Percentiles rank a stretch among this genome's conserved stretches.
Conservation (phyloP, 1,140 invertebrate genomes). For the Thaumetopoea pityocampa region DNA sequence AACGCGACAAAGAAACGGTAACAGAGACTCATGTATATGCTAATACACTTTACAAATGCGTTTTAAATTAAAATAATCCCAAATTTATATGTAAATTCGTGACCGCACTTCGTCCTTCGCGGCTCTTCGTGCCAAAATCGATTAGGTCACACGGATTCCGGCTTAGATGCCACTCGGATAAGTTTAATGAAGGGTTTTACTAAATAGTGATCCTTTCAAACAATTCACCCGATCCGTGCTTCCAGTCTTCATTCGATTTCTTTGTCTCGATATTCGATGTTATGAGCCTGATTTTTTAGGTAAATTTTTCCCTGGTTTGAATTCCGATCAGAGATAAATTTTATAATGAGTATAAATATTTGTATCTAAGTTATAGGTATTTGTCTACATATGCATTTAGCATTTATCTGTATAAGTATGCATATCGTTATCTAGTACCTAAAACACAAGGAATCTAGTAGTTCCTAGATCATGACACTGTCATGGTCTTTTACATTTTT, state of each 20-base stretch:
- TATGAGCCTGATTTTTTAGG: too few relatives aligned
- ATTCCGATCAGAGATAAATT: too few relatives aligned
- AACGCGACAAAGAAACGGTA: conserved; percentile 60
- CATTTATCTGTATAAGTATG: too few relatives aligned
- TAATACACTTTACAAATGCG: conserved; percentile 69
- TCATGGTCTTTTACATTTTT: too few relatives aligned
- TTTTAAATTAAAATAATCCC: conserved; percentile 73
- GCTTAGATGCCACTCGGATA: conserved; percentile 63
- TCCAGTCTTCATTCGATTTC: conserved; percentile 24
- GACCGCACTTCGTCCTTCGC: conserved; percentile 68
- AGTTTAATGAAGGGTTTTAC: conserved; percentile 68
- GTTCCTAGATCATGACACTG: too few relatives aligned
- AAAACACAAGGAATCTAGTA: too few relatives aligned
- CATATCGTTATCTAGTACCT: too few relatives aligned
- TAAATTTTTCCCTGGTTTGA: too few relatives aligned
- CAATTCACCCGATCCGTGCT: conserved; percentile 58
- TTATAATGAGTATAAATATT: too few relatives aligned
- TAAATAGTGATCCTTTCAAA: conserved; percentile 53
- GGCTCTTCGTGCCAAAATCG: conserved; percentile 67
- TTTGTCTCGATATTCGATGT: too few relatives aligned
- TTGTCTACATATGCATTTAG: too few relatives aligned
- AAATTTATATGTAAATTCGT: conserved; percentile 73
- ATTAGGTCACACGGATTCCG: conserved; percentile 66
- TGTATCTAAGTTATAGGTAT: too few relatives aligned
- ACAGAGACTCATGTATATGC: conserved; percentile 63